A percentile compares a stretch with the other conserved stretches of the same genome.
Evolutionary conservation across 2,113 vertebrate genomes (phyloP).

Genomic region (Atlantisia rogersi): DNA sequence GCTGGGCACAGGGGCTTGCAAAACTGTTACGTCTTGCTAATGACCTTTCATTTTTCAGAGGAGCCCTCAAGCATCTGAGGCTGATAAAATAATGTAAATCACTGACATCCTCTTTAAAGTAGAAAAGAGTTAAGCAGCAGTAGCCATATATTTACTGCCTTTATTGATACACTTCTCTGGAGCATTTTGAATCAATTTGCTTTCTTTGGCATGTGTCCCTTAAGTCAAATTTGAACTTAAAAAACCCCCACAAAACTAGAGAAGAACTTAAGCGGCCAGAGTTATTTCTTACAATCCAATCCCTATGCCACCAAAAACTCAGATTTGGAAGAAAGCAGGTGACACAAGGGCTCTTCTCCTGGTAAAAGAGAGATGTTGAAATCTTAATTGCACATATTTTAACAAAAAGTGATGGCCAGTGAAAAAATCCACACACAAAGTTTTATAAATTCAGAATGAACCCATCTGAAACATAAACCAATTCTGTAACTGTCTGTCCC

Average conservation of each 20-base stretch:
- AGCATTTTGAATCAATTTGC: not conserved
- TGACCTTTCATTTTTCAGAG: not conserved
- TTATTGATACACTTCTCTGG: not conserved
- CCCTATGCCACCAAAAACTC: not conserved
- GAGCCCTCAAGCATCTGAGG: not conserved
- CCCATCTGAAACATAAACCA: not conserved
- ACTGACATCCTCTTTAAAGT: not conserved
- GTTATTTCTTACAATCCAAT: not conserved
- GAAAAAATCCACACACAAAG: not conserved
- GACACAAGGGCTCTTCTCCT: not conserved
- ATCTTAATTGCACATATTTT: not conserved
- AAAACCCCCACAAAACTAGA: not conserved
- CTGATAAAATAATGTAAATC: not conserved
- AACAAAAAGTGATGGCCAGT: not conserved
- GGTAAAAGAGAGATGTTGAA: rapidly evolving
- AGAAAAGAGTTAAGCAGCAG: not conserved
- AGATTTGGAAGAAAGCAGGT: not conserved
- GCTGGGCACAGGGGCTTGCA: not conserved
- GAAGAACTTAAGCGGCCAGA: not conserved
- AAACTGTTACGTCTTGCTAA: not conserved
- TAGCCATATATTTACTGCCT: not conserved
- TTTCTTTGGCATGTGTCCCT: not conserved
- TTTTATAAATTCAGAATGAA: not conserved
- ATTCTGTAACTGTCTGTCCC: not conserved
- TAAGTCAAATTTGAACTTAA: not conserved